Percentiles rank a stretch among this genome's conserved stretches.
Conservation (phyloP, 2,797 vertebrate species). For the Macrochelys suwanniensis region DNA sequence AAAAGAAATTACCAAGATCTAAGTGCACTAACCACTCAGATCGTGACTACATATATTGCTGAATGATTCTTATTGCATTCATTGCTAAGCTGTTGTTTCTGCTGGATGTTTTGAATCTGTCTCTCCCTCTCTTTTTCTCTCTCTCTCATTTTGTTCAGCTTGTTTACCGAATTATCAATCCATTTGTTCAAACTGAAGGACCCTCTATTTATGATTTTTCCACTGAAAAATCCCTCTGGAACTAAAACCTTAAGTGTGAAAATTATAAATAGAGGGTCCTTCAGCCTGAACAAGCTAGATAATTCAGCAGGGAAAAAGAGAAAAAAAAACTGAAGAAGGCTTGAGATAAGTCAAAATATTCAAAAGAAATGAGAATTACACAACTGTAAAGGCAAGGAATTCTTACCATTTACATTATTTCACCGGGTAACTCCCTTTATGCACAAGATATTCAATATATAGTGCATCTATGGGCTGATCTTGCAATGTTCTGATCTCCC, state of each 20-base stretch:
- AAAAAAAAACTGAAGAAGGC: neutral
- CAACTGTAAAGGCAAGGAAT: neutral
- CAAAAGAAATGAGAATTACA: neutral
- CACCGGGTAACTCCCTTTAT: neutral
- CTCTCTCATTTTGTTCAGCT: slow-evolving; percentile 17
- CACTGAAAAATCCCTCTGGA: slow-evolving; percentile 22
- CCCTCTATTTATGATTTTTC: slow-evolving; percentile 25
- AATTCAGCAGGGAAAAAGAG: rapidly evolving
- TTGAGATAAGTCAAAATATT: neutral
- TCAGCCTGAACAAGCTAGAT: neutral
- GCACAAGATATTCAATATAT: neutral
- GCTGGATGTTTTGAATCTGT: neutral
- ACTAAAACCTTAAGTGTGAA: slow-evolving; percentile 13
- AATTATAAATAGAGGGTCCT: neutral
- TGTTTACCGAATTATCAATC: slow-evolving; percentile 28
- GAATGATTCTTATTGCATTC: neutral
- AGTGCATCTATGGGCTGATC: neutral
- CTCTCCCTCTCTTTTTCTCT: neutral
- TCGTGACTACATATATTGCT: slow-evolving; percentile 29
- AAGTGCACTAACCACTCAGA: slow-evolving; percentile 32
- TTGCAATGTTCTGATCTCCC: neutral
- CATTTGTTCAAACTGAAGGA: slow-evolving; percentile 47
- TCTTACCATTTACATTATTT: neutral
- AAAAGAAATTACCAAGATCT: slow-evolving; percentile 39
- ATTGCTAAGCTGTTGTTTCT: slow-evolving; percentile 33